Evolutionary conservation across 1,140 invertebrate genomes (phyloP), one percentile per base, ranked within the genome.

Genomic region (Rhopalosiphum padi): DNA sequence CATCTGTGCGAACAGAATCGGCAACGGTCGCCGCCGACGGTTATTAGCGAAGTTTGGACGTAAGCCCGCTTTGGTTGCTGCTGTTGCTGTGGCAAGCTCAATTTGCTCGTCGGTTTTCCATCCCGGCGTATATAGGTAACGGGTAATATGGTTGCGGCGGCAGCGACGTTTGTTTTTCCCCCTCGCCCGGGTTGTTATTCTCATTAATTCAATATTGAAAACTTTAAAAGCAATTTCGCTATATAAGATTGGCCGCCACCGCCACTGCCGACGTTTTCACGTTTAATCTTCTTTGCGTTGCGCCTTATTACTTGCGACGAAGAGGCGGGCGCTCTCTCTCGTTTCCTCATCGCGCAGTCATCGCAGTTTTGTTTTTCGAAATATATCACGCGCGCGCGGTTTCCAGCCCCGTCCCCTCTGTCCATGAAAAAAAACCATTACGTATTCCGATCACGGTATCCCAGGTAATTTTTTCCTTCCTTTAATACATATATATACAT

Each of bases 161-260:
- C 22, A 35, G 18, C 43, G 25, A 25, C 23, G 85, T 87, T 85
- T 85, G 83, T 85, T 85, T 85, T 87, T 6, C 9, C 25, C 83
- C 41, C 41, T 85, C 15, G 2, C 86, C n/a, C 6, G 15, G 46
- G 86, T 88, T 88, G 46, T 89, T 89, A 37, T 89, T 89, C 48
- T 89, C 46, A 35, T 53, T 89, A 89, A 89, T 89, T 89, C n/a
- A 41, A 89, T 55, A 55, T 89, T 89, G 88, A 55, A 89, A 89
- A 89, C 88, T 89, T 55, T 55, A 89, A 89, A 89, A 89, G 35
- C 51, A 89, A 89, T 89, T 55, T 55, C 43, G 51, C 22, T 53
- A 41, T 83, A 83, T 83, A 46, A 88, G 46, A 46, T 87, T 30
- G 85, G 85, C 30, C 83, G 41, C 43, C 85, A 41, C 41, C 53